Percentiles rank a stretch among this genome's conserved stretches.
Conservation (phyloP, 1,140 invertebrate genomes). For the Bathynomus jamesi region DNA sequence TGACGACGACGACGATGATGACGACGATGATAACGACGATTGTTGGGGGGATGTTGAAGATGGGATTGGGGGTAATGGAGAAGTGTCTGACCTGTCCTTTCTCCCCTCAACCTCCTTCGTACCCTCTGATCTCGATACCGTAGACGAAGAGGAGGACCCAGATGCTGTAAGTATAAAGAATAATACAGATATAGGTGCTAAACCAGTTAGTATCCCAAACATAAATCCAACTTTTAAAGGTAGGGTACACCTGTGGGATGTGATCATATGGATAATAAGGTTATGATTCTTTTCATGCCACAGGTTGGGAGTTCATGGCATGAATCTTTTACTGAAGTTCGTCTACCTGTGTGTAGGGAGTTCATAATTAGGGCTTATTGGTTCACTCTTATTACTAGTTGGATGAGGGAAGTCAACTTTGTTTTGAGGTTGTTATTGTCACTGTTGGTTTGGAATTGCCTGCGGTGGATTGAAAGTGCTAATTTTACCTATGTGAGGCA, state of each 20-base stretch:
- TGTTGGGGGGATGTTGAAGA: not conserved
- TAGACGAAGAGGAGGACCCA: conserved; percentile 39
- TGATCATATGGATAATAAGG: not conserved
- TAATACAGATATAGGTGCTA: not conserved
- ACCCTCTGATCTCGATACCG: conserved; percentile 29
- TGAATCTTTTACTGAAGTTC: too few species aligned
- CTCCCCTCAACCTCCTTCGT: conserved; percentile 13
- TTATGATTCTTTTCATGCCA: not conserved
- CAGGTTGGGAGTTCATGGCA: too few species aligned
- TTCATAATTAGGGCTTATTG: too few species aligned
- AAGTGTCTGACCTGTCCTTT: conserved; percentile 5
- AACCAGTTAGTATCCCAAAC: not conserved
- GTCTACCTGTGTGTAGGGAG: too few species aligned
- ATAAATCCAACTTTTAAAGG: not conserved
- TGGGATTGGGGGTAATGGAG: not conserved
- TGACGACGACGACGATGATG: conserved; percentile 36
- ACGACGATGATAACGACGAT: conserved; percentile 9
- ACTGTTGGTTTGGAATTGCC: too few species aligned
- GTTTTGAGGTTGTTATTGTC: too few species aligned
- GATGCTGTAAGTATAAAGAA: too few species aligned
- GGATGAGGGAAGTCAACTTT: too few species aligned
- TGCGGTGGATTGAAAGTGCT: too few species aligned
- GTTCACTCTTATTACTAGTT: too few species aligned
- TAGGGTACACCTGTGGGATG: not conserved
- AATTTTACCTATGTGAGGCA: too few species aligned